Evolutionary conservation across 2,888 invertebrate genomes (phyloP).

Genomic region (Pimpla rufipes): DNA sequence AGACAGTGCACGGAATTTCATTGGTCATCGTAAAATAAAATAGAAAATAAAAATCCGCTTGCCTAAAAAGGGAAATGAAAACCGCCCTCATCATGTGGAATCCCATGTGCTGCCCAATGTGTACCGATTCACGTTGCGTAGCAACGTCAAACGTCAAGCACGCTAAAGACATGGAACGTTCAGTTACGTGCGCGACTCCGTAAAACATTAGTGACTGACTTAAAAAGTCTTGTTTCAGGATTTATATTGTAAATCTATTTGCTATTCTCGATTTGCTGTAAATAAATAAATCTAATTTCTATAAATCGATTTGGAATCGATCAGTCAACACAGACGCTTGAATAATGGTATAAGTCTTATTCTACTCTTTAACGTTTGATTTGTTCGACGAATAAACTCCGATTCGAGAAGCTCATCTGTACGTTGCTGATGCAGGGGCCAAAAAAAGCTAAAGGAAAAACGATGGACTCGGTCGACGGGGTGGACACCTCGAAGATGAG

Average conservation of each 20-base stretch:
- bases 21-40: too few species aligned
- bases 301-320: background rate
- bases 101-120: background rate
- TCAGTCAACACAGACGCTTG: background rate
- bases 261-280: background rate
- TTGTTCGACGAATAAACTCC: background rate
- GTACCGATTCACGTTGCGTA: constrained; percentile 44
- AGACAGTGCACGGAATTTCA: too few species aligned
- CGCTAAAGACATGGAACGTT: constrained; percentile 10
- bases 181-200: background rate
- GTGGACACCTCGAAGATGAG: constrained; percentile 97
- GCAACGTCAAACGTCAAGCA: constrained; percentile 54
- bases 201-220: background rate
- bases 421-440: constrained; percentile 71
- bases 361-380: constrained; percentile 4
- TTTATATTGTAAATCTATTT: background rate
- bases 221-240: background rate
- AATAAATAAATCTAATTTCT: too few species aligned
- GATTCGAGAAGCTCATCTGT: background rate
- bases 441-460: constrained; percentile 78
- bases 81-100: background rate
- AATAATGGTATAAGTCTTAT: constrained; percentile 50
- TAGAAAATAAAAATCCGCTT: background rate
- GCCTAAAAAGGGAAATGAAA: too few species aligned
- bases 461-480: constrained; percentile 90